A percentile compares a stretch with the other conserved stretches of the same genome.
Evolutionary conservation across 1,140 invertebrate genomes (phyloP).

Genomic region (Bacillus rossius): DNA sequence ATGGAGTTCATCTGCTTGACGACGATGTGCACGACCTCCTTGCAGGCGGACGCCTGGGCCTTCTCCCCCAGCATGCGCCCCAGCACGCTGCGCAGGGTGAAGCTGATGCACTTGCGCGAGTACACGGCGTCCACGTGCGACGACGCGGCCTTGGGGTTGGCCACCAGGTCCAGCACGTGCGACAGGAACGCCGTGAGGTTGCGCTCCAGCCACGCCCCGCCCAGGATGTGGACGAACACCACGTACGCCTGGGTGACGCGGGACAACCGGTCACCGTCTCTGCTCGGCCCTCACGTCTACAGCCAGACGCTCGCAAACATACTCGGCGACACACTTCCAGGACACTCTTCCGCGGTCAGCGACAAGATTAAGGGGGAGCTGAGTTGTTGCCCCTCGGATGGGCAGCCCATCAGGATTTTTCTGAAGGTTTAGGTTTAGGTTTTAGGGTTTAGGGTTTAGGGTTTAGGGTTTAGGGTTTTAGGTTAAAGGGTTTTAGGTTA

Average conservation of each 20-base stretch:
- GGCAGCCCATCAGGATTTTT: too few species aligned
- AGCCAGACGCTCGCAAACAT: too few species aligned
- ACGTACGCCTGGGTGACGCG: slow-evolving; percentile 92
- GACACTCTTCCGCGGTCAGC: too few species aligned
- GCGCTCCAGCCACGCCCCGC: slow-evolving; percentile 89
- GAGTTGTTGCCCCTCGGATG: too few species aligned
- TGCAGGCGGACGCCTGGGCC: slow-evolving; percentile 91
- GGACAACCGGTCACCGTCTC: too few species aligned
- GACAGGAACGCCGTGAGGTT: slow-evolving; percentile 80
- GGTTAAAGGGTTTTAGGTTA: too few species aligned
- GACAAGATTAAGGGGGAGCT: too few species aligned
- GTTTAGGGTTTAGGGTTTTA: too few species aligned
- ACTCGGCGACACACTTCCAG: too few species aligned
- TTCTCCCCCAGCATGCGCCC: slow-evolving; percentile 95
- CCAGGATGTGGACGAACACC: slow-evolving; percentile 88
- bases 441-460: too few species aligned
- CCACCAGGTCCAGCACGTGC: slow-evolving; percentile 89
- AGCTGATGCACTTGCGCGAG: slow-evolving; percentile 95
- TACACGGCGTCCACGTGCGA: slow-evolving; percentile 97
- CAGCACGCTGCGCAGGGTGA: slow-evolving; percentile 86
- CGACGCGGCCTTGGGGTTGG: slow-evolving; percentile 88
- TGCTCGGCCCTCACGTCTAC: too few species aligned
- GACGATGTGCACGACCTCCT: slow-evolving; percentile 89
- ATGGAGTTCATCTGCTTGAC: slow-evolving; percentile 94
- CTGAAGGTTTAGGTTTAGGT: too few species aligned